phyloP scores from a whole-genome alignment of 2,888 invertebrate genomes.

The Lasiommata megera region DNA sequence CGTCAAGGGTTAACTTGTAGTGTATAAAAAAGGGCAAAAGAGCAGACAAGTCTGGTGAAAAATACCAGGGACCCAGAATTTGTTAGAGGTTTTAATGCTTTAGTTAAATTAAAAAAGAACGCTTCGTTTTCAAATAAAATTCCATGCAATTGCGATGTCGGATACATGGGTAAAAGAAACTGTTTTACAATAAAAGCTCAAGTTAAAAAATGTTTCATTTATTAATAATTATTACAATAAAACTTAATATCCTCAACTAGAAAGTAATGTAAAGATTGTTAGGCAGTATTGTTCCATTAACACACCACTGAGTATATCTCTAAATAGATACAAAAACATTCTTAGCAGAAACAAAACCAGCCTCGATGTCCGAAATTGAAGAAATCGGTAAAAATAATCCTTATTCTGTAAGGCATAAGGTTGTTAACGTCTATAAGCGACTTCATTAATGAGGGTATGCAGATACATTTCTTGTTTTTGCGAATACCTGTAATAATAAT shows the following conservation, averaged over 20 bases:
- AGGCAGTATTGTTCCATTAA: neutral
- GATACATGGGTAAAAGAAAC: too few relatives aligned
- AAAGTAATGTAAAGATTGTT: neutral
- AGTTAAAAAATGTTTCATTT: neutral
- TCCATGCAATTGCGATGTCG: too few relatives aligned
- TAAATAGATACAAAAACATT: neutral
- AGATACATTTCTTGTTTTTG: constrained; percentile 60
- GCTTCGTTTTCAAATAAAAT: too few relatives aligned
- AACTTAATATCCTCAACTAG: constrained; percentile 11
- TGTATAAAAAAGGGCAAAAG: too few relatives aligned
- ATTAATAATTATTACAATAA: constrained; percentile 13
- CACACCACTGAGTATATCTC: neutral
- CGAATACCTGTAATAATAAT: constrained; percentile 56
- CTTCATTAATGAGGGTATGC: constrained; percentile 68
- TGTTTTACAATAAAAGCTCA: neutral
- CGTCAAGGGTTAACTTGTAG: too few relatives aligned
- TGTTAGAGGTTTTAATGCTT: too few relatives aligned
- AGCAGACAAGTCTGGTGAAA: too few relatives aligned
- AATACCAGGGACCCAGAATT: too few relatives aligned
- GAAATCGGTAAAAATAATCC: constrained; percentile 69
- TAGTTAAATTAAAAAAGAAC: too few relatives aligned
- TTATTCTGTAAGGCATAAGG: constrained; percentile 68
- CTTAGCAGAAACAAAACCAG: constrained; percentile 74
- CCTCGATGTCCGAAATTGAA: constrained; percentile 69
- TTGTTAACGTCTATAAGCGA: constrained; percentile 57